These are phyloP conservation scores for Rhopilema esculentum DNA, from an alignment of 30 jellyfish, hydroid and myxozoan species.

Conservation along the genomic window DNA sequence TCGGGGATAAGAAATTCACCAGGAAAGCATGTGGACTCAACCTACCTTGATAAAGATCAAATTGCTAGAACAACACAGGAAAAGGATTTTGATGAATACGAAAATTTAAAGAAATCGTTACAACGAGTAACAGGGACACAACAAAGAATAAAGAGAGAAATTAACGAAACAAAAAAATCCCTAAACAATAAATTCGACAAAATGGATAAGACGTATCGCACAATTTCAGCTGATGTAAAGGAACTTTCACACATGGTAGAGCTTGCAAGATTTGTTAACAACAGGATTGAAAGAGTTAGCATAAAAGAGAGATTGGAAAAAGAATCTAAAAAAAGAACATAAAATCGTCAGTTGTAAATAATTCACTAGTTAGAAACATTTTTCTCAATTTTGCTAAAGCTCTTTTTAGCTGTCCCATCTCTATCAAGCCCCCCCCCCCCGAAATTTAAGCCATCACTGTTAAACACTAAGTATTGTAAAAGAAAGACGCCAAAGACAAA, in stretches of 20 bases:
- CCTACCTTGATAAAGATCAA: too few species aligned
- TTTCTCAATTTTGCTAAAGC: neutral
- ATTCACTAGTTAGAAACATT: neutral
- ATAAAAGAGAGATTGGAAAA: conserved; percentile 19
- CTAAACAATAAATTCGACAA: neutral
- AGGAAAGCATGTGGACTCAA: neutral
- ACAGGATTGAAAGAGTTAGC: conserved; percentile 11
- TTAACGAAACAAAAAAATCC: neutral
- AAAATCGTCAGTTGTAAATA: neutral
- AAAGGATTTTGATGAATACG: neutral
- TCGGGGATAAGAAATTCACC: neutral
- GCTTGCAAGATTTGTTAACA: conserved; percentile 42
- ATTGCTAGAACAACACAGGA: too few species aligned
- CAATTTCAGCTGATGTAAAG: conserved; percentile 9
- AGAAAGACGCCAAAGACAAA: too few species aligned
- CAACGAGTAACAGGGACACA: conserved; percentile 12
- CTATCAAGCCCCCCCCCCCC: too few species aligned
- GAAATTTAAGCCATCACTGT: too few species aligned
- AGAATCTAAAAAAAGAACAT: neutral
- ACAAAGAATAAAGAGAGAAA: neutral
- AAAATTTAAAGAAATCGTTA: neutral
- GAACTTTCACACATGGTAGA: conserved; percentile 33
- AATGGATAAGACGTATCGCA: neutral
- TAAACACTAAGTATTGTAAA: too few species aligned
- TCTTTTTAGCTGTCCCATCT: too few species aligned